Conservation (phyloP, 1,140 invertebrate genomes). For the Argopecten irradians region DNA sequence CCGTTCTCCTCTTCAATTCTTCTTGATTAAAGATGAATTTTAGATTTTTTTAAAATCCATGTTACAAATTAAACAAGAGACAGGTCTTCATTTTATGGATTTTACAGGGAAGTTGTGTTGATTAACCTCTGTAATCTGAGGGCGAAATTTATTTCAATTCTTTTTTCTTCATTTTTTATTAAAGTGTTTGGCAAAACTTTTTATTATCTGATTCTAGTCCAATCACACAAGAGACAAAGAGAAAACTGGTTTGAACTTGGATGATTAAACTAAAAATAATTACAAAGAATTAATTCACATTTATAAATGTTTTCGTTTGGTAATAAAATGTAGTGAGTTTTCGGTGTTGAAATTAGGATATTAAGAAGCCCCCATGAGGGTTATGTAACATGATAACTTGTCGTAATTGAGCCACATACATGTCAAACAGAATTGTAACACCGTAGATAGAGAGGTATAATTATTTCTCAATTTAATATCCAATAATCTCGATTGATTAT, state of each 20-base stretch:
- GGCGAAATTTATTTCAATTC: not conserved
- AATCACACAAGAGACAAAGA: not conserved
- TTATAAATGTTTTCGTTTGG: not conserved
- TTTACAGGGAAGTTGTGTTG: not conserved
- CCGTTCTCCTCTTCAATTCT: not conserved
- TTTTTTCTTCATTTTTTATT: constrained; percentile 11
- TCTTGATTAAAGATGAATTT: not conserved
- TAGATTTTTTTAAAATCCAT: not conserved
- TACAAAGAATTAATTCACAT: not conserved
- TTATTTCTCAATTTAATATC: not conserved
- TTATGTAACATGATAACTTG: not conserved
- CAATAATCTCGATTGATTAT: not conserved
- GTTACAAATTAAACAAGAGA: not conserved
- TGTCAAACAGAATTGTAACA: not conserved
- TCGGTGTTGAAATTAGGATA: not conserved
- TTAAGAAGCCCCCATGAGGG: not conserved
- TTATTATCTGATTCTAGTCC: not conserved
- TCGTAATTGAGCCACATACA: not conserved
- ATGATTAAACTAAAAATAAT: not conserved
- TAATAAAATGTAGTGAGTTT: not conserved
- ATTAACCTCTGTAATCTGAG: not conserved
- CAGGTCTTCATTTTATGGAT: not conserved
- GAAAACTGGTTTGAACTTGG: not conserved
- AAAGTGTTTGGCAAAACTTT: not conserved
- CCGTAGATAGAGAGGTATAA: not conserved